These are phyloP conservation scores for Poecilia wingei DNA, from an alignment of 2,797 vertebrate genomes.

Conservation along the genomic window DNA sequence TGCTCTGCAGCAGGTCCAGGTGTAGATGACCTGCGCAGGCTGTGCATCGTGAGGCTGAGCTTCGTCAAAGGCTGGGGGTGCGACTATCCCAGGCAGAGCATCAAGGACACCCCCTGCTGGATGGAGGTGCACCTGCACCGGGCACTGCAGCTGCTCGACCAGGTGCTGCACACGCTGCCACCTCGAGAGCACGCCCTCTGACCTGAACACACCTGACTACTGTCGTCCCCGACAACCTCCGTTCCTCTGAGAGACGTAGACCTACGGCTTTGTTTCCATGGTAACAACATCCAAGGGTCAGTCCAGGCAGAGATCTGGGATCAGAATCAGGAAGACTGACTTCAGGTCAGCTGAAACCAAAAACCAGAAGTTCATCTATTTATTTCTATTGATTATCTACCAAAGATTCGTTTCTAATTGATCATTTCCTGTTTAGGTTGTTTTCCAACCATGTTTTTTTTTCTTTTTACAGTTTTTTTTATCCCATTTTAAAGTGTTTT, in stretches of 20 bases:
- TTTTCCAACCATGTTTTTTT: constrained; percentile 29
- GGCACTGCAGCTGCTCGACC: constrained; percentile 84
- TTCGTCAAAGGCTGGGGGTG: constrained; percentile 88
- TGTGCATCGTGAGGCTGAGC: constrained; percentile 84
- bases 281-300: constrained; percentile 1
- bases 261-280: constrained; percentile 32
- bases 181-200: constrained; percentile 44
- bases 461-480: constrained; percentile 11
- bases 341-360: constrained; percentile 30
- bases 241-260: neutral
- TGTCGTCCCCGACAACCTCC: neutral
- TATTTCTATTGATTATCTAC: constrained; percentile 35
- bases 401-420: constrained; percentile 36
- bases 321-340: constrained; percentile 2
- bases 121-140: constrained; percentile 85
- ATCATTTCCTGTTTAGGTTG: constrained; percentile 27
- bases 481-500: constrained; percentile 29
- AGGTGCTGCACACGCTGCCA: constrained; percentile 85
- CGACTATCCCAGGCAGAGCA: constrained; percentile 83
- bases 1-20: constrained; percentile 77
- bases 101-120: constrained; percentile 88
- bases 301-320: neutral
- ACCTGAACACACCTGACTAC: constrained; percentile 7
- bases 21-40: constrained; percentile 81
- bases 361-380: constrained; percentile 29